These are phyloP conservation scores for Bombus soroeensis DNA, from an alignment of 1,140 invertebrate species.

Conservation along the genomic window DNA sequence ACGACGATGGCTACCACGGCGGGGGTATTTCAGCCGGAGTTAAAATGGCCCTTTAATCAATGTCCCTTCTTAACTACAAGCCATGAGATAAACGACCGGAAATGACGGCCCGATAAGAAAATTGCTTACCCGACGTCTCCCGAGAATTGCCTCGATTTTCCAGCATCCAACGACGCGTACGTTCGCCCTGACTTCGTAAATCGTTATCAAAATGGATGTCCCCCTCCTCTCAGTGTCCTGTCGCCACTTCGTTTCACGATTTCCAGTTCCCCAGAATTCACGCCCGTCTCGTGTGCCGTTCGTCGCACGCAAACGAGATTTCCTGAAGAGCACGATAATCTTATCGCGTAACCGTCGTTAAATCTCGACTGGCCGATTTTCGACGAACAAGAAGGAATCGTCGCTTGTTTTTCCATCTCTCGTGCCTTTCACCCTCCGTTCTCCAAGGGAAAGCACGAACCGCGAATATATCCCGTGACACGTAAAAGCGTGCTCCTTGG, in stretches of 20 bases:
- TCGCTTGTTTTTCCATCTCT: neutral
- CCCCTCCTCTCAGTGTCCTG: constrained; percentile 15
- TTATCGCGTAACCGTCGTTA: neutral
- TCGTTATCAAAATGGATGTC: constrained; percentile 69
- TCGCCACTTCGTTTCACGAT: constrained; percentile 34
- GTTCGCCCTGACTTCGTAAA: constrained; percentile 46
- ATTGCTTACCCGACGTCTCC: constrained; percentile 75
- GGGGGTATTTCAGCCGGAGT: constrained; percentile 73
- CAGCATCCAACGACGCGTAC: constrained; percentile 60
- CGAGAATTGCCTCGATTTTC: constrained; percentile 69
- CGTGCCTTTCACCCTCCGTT: neutral
- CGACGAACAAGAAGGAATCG: too few species aligned
- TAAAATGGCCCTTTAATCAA: constrained; percentile 81
- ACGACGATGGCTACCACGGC: constrained; percentile 36
- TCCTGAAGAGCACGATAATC: neutral
- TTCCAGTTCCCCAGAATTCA: neutral
- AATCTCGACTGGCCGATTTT: neutral
- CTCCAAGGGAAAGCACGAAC: neutral
- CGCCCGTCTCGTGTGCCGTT: neutral
- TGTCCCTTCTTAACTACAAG: constrained; percentile 77
- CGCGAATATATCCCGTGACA: neutral
- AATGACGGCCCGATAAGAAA: constrained; percentile 81
- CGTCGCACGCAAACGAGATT: constrained; percentile 36
- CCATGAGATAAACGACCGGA: constrained; percentile 81
- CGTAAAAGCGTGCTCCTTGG: constrained; percentile 25